These are phyloP conservation scores for Sternarchorhynchus goeldii DNA, from an alignment of 2,797 vertebrate genomes.

Conservation along the genomic window DNA sequence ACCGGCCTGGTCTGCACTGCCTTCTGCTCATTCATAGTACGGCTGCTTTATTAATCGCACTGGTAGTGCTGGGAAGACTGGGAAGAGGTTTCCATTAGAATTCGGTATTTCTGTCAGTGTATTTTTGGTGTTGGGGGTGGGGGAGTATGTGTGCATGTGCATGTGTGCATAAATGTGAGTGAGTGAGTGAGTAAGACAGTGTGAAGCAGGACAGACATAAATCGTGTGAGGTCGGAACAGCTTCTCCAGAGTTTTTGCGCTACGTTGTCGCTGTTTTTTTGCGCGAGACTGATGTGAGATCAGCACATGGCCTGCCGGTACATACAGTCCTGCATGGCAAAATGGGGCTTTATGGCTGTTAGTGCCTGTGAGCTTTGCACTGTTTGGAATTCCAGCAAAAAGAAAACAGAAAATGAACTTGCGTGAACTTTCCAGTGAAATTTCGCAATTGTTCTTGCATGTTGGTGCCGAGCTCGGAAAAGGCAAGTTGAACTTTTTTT, in stretches of 20 bases:
- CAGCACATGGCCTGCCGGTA: constrained; percentile 58
- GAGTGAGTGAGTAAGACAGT: too few relatives aligned
- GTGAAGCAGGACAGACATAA: too few relatives aligned
- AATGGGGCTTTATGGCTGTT: constrained; percentile 3
- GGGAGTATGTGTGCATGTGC: too few relatives aligned
- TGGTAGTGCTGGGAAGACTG: too few relatives aligned
- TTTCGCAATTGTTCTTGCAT: constrained; percentile 3
- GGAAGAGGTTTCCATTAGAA: too few relatives aligned
- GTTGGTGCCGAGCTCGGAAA: background rate
- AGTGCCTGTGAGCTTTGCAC: constrained; percentile 8
- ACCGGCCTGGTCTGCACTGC: constrained; percentile 6
- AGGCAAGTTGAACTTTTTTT: too few relatives aligned
- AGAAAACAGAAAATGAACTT: background rate
- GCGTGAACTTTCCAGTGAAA: background rate
- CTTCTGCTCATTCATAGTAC: background rate
- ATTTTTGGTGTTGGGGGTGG: too few relatives aligned
- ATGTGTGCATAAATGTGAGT: background rate
- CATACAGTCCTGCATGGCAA: constrained; percentile 43
- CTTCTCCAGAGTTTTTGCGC: too few relatives aligned
- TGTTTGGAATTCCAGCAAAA: background rate
- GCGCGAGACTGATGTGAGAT: background rate
- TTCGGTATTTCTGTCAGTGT: too few relatives aligned
- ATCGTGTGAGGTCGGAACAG: too few relatives aligned
- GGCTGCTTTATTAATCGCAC: constrained; percentile 10
- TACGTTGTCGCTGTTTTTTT: too few relatives aligned